Evolutionary conservation across 2,113 vertebrate species (phyloP).

Genomic region (Callorhinus ursinus): DNA sequence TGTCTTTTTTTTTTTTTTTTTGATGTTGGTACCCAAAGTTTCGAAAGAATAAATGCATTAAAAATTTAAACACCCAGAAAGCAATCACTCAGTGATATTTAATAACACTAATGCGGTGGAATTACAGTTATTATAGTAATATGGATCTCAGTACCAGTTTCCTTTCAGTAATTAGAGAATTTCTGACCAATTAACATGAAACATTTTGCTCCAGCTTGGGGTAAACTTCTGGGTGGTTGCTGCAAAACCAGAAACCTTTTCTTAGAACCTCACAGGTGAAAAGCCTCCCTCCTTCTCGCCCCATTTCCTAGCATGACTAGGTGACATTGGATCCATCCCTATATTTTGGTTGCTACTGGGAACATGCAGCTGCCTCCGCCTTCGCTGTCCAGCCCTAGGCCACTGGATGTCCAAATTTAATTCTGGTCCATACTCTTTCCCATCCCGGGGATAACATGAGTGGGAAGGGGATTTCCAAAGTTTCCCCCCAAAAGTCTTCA

Average conservation of each 20-base stretch:
- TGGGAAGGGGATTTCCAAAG: neutral
- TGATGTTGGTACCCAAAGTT: conserved; percentile 67
- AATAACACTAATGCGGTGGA: conserved; percentile 76
- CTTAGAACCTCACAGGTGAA: neutral
- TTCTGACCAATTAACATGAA: conserved; percentile 36
- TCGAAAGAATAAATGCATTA: conserved; percentile 81
- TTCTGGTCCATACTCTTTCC: neutral
- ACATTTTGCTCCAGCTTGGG: neutral
- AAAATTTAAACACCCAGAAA: conserved; percentile 80
- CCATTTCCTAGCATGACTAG: neutral
- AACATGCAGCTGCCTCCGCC: neutral
- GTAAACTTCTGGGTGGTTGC: neutral
- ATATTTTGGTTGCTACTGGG: neutral
- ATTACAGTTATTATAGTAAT: conserved; percentile 79
- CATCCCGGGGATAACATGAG: neutral
- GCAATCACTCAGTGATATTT: conserved; percentile 79
- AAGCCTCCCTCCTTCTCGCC: neutral
- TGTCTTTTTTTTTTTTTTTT: conserved; percentile 62
- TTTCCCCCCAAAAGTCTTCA: neutral
- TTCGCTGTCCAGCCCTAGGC: neutral
- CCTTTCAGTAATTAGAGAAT: conserved; percentile 58
- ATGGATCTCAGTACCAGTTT: conserved; percentile 59
- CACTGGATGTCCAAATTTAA: neutral
- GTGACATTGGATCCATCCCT: neutral
- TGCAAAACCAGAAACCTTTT: neutral